These are phyloP conservation scores for Phalera bucephala DNA, from an alignment of 2,888 invertebrate species.

Conservation along the genomic window DNA sequence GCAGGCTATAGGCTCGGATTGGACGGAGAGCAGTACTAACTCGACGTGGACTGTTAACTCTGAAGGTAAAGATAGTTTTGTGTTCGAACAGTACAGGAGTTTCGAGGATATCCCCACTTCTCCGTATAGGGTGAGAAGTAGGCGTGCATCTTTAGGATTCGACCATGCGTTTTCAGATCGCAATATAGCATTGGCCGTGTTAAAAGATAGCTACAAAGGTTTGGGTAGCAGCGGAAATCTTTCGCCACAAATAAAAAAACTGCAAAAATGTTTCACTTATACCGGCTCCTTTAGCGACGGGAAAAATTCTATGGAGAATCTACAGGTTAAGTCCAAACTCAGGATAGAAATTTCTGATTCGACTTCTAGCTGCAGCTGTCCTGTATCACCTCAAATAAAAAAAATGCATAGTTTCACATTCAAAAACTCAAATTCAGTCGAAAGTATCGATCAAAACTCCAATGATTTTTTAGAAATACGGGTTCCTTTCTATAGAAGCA, in stretches of 20 bases:
- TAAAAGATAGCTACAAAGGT: constrained; percentile 62
- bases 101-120: constrained; percentile 73
- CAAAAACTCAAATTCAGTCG: constrained; percentile 36
- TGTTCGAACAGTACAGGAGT: constrained; percentile 54
- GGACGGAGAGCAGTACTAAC: constrained; percentile 47
- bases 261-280: constrained; percentile 60
- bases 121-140: constrained; percentile 62
- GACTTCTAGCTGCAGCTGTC: constrained; percentile 33
- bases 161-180: constrained; percentile 40
- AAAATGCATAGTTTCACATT: constrained; percentile 42
- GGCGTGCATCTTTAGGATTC: constrained; percentile 64
- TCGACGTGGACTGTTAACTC: constrained; percentile 62
- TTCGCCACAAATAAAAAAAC: constrained; percentile 60
- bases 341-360: constrained; percentile 21
- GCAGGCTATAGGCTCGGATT: constrained; percentile 55
- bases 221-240: constrained; percentile 45
- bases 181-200: constrained; percentile 49
- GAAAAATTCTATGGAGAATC: constrained; percentile 29
- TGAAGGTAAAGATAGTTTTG: constrained; percentile 36
- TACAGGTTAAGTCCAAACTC: constrained; percentile 9
- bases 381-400: constrained; percentile 48
- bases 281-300: constrained; percentile 47
- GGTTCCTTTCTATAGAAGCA: constrained; percentile 44
- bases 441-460: constrained; percentile 32
- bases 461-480: constrained; percentile 30